Conservation (phyloP, 2,113 vertebrate genomes). For the Nematolebias whitei region DNA sequence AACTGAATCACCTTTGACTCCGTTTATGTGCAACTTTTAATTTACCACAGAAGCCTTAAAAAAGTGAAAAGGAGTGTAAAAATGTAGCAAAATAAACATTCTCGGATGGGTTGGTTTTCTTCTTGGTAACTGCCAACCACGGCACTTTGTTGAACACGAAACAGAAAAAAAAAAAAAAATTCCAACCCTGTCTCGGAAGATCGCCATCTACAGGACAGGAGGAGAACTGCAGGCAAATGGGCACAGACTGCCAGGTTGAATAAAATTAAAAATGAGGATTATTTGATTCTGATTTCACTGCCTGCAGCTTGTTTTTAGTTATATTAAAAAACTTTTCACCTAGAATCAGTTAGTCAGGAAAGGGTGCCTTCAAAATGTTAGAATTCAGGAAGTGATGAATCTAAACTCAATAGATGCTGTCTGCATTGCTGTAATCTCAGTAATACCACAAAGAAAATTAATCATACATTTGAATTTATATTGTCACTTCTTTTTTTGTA, state of each 20-base stretch:
- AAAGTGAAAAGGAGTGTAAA: neutral
- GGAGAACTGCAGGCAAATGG: slow-evolving; percentile 30
- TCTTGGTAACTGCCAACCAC: slow-evolving; percentile 51
- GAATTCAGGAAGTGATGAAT: no score
- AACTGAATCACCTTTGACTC: neutral
- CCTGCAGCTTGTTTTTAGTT: no score
- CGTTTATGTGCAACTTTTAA: slow-evolving; percentile 3
- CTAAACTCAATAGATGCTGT: no score
- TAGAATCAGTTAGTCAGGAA: no score
- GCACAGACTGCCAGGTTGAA: neutral
- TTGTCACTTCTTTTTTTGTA: no score
- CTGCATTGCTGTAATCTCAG: no score
- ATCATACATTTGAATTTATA: no score
- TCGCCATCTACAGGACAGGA: slow-evolving; percentile 64
- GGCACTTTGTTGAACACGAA: slow-evolving; percentile 68
- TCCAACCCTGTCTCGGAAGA: slow-evolving; percentile 7
- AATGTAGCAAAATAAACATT: slow-evolving; percentile 24
- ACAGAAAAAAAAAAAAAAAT: slow-evolving; percentile 30
- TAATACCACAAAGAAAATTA: no score
- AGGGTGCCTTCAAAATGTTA: no score
- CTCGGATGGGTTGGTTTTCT: slow-evolving; percentile 18
- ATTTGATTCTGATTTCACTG: no score
- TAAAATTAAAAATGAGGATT: no score
- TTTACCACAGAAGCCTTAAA: neutral
- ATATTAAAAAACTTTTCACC: no score